Percentiles rank a stretch among this genome's conserved stretches.
These are phyloP conservation scores for Cataglyphis rosenhaueri DNA, from an alignment of 2,888 invertebrate genomes.

Conservation along the genomic window DNA sequence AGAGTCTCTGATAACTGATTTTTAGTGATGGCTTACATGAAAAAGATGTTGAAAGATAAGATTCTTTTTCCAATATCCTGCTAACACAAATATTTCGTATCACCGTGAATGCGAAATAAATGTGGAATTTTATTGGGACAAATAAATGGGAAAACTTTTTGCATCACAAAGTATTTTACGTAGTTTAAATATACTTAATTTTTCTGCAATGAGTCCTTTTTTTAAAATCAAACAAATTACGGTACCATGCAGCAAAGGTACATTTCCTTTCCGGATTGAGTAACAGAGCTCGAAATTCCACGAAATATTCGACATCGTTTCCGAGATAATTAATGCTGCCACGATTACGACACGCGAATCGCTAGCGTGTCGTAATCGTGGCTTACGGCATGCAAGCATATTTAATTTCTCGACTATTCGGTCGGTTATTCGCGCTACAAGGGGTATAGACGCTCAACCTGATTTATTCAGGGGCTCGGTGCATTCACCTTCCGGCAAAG, in stretches of 20 bases:
- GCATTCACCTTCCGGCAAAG: conserved; percentile 61
- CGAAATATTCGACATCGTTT: conserved; percentile 57
- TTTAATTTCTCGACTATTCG: conserved; percentile 62
- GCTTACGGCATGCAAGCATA: conserved; percentile 69
- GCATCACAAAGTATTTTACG: not conserved
- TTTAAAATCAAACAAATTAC: not conserved
- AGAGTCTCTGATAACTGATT: conserved; percentile 25
- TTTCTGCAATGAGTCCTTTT: not conserved
- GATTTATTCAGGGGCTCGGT: conserved; percentile 57
- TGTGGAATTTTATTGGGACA: not conserved
- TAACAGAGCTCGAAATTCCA: conserved; percentile 25
- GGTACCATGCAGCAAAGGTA: not conserved
- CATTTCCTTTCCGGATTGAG: not conserved
- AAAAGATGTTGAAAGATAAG: conserved; percentile 13
- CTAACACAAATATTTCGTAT: not conserved
- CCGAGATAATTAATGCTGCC: conserved; percentile 64
- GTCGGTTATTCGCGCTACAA: conserved; percentile 46
- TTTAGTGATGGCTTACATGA: not conserved
- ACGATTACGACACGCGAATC: conserved; percentile 69
- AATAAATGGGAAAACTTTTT: conserved; percentile 4
- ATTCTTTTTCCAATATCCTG: conserved; percentile 26
- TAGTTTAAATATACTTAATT: not conserved
- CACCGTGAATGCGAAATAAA: not conserved
- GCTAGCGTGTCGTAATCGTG: conserved; percentile 43
- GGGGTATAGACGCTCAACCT: conserved; percentile 52